Percentiles rank a stretch among this genome's conserved stretches.
Conservation (phyloP, 1,140 invertebrate species). For the Asbolus verrucosus region DNA sequence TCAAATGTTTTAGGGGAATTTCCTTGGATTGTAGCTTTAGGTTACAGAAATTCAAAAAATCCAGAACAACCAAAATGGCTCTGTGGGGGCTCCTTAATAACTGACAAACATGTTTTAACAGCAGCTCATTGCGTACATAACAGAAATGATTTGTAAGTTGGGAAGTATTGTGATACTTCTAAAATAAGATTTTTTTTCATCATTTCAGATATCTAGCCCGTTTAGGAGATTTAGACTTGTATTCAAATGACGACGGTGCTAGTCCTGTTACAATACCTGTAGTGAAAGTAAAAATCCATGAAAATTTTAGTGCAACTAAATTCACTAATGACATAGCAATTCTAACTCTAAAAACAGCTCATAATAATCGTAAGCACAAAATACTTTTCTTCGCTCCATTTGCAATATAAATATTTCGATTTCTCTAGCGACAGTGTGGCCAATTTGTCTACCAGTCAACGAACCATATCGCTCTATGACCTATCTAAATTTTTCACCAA, state of each 20-base stretch:
- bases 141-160: slow-evolving; percentile 36
- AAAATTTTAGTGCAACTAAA: slow-evolving; percentile 71
- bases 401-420: too few relatives aligned
- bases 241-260: slow-evolving; percentile 70
- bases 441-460: slow-evolving; percentile 80
- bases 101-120: slow-evolving; percentile 78
- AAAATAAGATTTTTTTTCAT: not conserved
- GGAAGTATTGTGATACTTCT: slow-evolving; percentile 55
- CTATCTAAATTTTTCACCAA: slow-evolving; percentile 70
- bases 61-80: slow-evolving; percentile 68
- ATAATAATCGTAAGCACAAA: slow-evolving; percentile 73
- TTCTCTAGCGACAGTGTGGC: slow-evolving; percentile 73
- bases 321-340: slow-evolving; percentile 84
- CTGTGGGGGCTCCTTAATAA: slow-evolving; percentile 84
- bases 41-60: slow-evolving; percentile 67
- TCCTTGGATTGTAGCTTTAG: slow-evolving; percentile 79
- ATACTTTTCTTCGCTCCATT: too few relatives aligned
- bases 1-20: slow-evolving; percentile 73
- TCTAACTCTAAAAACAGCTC: slow-evolving; percentile 71
- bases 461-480: slow-evolving; percentile 65
- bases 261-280: slow-evolving; percentile 73
- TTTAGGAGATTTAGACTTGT: slow-evolving; percentile 78
- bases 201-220: slow-evolving; percentile 69
- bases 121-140: slow-evolving; percentile 82
- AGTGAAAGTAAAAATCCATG: slow-evolving; percentile 71